phyloP scores from a whole-genome alignment of 2,797 vertebrate species.

The Muraenolepis orangiensis region DNA sequence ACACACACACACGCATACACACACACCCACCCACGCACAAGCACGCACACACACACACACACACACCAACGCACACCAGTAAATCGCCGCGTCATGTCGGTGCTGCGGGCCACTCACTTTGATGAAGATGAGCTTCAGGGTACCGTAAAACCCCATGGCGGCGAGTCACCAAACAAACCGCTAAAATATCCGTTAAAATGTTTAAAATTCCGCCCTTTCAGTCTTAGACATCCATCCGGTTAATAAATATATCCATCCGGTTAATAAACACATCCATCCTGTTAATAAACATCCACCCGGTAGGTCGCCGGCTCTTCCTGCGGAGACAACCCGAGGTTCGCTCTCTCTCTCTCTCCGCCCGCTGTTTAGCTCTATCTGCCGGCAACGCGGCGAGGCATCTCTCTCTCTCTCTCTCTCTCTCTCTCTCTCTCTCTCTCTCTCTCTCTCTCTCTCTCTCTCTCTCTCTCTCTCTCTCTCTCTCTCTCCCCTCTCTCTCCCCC shows the following conservation, averaged over 20 bases:
- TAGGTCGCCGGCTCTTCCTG: background rate
- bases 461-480: slow-evolving; percentile 5
- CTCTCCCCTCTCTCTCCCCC: background rate
- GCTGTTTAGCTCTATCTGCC: slow-evolving; percentile 35
- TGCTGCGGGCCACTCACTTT: slow-evolving; percentile 82
- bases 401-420: slow-evolving; percentile 44
- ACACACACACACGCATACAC: background rate
- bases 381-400: slow-evolving; percentile 86
- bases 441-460: background rate
- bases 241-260: background rate
- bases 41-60: slow-evolving; percentile 16
- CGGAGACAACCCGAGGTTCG: background rate
- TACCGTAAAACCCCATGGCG: slow-evolving; percentile 94
- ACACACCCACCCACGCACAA: slow-evolving; percentile 21
- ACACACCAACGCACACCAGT: background rate
- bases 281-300: background rate
- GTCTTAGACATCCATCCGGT: background rate
- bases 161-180: background rate
- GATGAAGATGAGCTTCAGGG: slow-evolving; percentile 94
- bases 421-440: background rate
- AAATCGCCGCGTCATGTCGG: slow-evolving; percentile 64
- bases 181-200: background rate
- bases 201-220: too few species aligned
- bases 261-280: background rate
- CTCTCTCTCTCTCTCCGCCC: background rate